A percentile compares a stretch with the other conserved stretches of the same genome.
phyloP scores from a whole-genome alignment of 2,797 vertebrate genomes.

The Capromys pilorides region DNA sequence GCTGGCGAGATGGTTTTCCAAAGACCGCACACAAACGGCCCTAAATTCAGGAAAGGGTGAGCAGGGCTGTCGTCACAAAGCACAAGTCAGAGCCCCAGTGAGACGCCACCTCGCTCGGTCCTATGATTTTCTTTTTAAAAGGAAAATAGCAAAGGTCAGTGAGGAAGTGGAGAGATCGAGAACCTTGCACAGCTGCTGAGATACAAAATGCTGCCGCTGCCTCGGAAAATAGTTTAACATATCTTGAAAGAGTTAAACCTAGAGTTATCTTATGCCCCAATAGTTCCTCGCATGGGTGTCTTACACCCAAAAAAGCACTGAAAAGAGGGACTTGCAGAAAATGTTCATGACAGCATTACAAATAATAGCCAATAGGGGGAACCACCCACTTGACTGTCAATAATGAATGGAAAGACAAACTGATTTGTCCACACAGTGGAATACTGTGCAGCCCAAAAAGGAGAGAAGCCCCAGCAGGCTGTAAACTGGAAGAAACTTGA shows the following conservation, averaged over 20 bases:
- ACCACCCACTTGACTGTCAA: no score
- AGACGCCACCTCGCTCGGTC: not conserved
- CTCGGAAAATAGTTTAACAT: not conserved
- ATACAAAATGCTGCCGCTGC: not conserved
- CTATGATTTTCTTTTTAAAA: not conserved
- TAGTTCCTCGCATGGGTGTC: not conserved
- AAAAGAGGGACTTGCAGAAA: not conserved
- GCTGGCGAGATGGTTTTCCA: not conserved
- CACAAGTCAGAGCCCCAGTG: not conserved
- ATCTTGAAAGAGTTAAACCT: not conserved
- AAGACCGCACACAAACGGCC: not conserved
- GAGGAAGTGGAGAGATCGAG: not conserved
- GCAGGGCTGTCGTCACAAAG: not conserved
- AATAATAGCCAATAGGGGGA: not conserved
- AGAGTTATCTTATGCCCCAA: not conserved
- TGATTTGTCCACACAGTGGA: accelerated
- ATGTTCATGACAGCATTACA: no score
- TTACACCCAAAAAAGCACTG: not conserved
- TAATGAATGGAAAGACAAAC: accelerated
- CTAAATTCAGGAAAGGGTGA: not conserved
- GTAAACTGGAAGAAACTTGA: accelerated
- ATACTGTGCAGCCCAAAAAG: accelerated
- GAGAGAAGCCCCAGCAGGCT: accelerated
- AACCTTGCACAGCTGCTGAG: not conserved
- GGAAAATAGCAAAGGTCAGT: not conserved